Evolutionary conservation across 2,113 vertebrate species (phyloP).

Genomic region (Stigmatopora nigra): DNA sequence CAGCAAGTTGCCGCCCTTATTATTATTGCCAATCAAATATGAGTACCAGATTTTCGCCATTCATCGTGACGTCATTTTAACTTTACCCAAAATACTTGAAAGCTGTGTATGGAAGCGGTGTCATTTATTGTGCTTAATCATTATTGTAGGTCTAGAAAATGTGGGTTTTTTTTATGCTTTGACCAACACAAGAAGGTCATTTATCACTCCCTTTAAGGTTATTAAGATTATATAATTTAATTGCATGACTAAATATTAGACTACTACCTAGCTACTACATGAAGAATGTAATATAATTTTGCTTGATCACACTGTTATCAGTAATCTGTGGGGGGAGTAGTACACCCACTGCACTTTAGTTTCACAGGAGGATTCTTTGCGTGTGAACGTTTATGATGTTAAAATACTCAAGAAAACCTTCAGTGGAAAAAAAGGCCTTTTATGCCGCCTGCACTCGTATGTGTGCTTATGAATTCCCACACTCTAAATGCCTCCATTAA

Average conservation of each 20-base stretch:
- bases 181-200: too few relatives aligned
- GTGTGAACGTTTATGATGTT: slow-evolving; percentile 44
- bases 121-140: too few relatives aligned
- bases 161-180: too few relatives aligned
- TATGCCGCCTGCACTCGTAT: slow-evolving; percentile 26
- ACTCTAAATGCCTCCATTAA: slow-evolving; percentile 59
- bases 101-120: too few relatives aligned
- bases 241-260: slow-evolving; percentile 3
- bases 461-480: slow-evolving; percentile 46
- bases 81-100: too few relatives aligned
- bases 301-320: background rate
- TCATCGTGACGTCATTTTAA: too few relatives aligned
- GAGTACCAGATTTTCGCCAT: too few relatives aligned
- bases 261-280: background rate
- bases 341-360: slow-evolving; percentile 47
- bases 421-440: slow-evolving; percentile 35
- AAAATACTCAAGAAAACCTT: slow-evolving; percentile 52
- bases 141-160: too few relatives aligned
- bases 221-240: background rate
- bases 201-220: too few relatives aligned
- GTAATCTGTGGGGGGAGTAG: too few relatives aligned
- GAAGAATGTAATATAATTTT: background rate
- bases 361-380: slow-evolving; percentile 42
- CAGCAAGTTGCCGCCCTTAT: too few relatives aligned
- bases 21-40: too few relatives aligned